Base-by-base conservation (phyloP, 2,797 vertebrate genomes). In the Enteromius radiatus region DNA sequence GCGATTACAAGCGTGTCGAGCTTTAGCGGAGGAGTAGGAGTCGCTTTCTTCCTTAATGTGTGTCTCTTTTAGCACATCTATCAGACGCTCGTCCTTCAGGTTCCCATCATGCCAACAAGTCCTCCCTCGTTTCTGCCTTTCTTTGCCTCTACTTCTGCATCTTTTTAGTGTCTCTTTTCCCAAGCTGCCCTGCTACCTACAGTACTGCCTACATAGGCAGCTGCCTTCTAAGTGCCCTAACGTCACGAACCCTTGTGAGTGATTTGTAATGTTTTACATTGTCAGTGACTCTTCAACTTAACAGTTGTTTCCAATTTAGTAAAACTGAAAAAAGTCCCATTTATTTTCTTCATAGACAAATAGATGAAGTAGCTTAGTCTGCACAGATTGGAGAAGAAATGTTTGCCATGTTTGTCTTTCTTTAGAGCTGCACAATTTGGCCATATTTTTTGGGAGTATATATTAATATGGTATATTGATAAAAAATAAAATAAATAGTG, bases 1-100 rank as follows among this genome's bases (percentile, higher is more conserved):
- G 26, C 84, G 76, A 84, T 88, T 87, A 80, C 64, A 61, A 77
- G 63, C 28, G 41, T 76, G 81, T 70, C 49, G 43, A 17, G 64
- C 74, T 75, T 74, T 67, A 70, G n/a, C 10, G 14, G 47, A 54
- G 23, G 69, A 78, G 80, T 52, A 67, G 67, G 45, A 77, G 73
- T 23, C 63, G 12, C 75, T 73, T 63, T 76, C 26, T 81, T 41
- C 41, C 23, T 31, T 82, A 81, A 80, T 78, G 73, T 73, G 31
- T 36, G 43, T 56, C 65, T 78, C 64, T 59, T 47, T 75, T 71
- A 64, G 67, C 43, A 23, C 63, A 33, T 76, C 47, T 12, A 36
- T 71, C 73, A 36, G 3, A 64, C 63, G 12, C 70, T 45, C 8
- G 61, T 45, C 47, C 36, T 56, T 43, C 31, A 47, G 21, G 26